These are phyloP conservation scores for Mongoloraphidia duomilia DNA, from an alignment of 2,888 invertebrate species.

Conservation along the genomic window DNA sequence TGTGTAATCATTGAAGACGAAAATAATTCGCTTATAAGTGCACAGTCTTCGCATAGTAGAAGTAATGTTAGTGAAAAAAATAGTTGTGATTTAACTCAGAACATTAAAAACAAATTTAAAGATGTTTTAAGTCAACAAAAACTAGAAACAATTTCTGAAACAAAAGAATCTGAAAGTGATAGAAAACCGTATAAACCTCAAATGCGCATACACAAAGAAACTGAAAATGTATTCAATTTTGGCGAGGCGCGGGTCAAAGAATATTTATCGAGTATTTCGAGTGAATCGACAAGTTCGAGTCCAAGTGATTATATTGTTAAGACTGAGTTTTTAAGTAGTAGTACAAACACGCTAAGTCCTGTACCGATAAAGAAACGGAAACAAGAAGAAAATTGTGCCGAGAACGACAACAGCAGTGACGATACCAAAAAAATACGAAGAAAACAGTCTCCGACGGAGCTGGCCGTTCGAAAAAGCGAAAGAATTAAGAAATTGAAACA, in stretches of 20 bases:
- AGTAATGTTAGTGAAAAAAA: background rate
- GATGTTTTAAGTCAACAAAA: background rate
- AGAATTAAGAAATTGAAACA: constrained; percentile 23
- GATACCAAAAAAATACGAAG: background rate
- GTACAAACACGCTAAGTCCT: constrained; percentile 1
- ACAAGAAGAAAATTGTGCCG: background rate
- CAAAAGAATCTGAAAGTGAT: constrained; percentile 10
- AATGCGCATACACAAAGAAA: constrained; percentile 14
- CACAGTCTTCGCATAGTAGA: no score
- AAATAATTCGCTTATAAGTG: no score
- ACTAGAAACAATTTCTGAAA: constrained; percentile 17
- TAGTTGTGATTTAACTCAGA: background rate
- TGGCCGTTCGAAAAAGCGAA: constrained; percentile 23
- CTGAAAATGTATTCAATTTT: constrained; percentile 29
- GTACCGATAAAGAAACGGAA: constrained; percentile 2
- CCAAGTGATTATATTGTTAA: constrained; percentile 9
- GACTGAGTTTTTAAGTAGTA: background rate
- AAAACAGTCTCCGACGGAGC: background rate
- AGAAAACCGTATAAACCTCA: constrained; percentile 4
- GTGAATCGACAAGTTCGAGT: constrained; percentile 19
- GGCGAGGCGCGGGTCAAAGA: constrained; percentile 34
- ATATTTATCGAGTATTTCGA: constrained; percentile 32
- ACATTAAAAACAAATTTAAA: constrained; percentile 4
- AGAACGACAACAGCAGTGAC: background rate
- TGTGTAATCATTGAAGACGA: no score